Evolutionary conservation across 2,113 vertebrate species (phyloP).

Genomic region (Candoia aspera): DNA sequence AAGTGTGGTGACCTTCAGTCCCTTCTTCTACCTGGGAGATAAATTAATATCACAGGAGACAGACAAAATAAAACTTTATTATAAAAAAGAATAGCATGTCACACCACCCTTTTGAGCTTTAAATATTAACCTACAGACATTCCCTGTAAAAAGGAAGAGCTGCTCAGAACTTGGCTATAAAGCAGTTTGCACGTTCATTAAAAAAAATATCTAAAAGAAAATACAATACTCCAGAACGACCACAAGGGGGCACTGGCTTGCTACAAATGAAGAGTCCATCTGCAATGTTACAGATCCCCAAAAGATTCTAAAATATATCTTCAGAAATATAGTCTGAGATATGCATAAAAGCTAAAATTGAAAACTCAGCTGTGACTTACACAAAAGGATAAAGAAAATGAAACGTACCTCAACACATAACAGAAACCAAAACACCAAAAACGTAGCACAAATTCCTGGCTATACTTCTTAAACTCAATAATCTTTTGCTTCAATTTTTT

Average conservation of each 20-base stretch:
- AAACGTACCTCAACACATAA: neutral
- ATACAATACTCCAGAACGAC: neutral
- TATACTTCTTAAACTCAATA: neutral
- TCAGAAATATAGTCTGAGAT: neutral
- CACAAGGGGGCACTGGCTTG: neutral
- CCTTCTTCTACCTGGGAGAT: neutral
- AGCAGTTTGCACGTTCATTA: neutral
- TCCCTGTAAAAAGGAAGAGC: neutral
- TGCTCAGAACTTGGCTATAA: neutral
- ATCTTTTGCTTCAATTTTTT: neutral
- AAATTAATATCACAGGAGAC: neutral
- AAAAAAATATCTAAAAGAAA: neutral
- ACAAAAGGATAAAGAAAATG: neutral
- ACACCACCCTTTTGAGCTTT: neutral
- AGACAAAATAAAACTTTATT: neutral
- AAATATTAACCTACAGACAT: neutral
- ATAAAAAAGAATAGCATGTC: neutral
- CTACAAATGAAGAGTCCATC: neutral
- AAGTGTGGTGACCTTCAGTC: neutral
- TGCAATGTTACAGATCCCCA: neutral
- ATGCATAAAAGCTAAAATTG: neutral
- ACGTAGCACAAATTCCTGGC: neutral
- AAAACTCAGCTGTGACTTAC: neutral
- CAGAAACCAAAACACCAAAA: neutral
- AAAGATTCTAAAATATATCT: neutral